Conservation (phyloP, 2,113 vertebrate species). For the Sus scrofa region DNA sequence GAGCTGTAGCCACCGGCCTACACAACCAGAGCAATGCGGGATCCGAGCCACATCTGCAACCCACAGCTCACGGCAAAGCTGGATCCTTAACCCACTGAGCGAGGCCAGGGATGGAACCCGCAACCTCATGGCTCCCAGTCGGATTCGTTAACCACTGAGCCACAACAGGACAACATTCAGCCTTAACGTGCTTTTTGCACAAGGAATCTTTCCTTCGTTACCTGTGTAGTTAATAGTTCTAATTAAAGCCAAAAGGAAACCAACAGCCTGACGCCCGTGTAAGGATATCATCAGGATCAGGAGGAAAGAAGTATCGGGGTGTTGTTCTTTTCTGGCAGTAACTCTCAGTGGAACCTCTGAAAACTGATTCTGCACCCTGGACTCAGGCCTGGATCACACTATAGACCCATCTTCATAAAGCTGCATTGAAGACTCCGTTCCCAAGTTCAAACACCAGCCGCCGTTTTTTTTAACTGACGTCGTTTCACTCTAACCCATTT, state of each 20-base stretch:
- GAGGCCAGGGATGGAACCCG: too few relatives aligned
- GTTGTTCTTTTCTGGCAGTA: background rate
- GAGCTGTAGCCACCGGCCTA: too few relatives aligned
- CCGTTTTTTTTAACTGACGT: background rate
- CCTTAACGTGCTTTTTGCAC: background rate
- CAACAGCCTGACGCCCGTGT: background rate
- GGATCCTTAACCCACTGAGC: too few relatives aligned
- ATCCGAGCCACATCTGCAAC: too few relatives aligned
- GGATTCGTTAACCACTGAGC: too few relatives aligned
- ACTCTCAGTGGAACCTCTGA: background rate
- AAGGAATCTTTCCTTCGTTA: background rate
- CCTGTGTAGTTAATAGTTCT: background rate
- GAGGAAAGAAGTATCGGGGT: background rate
- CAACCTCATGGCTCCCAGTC: too few relatives aligned
- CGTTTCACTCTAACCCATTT: background rate
- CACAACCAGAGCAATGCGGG: too few relatives aligned
- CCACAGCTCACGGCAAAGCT: too few relatives aligned
- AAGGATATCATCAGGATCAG: background rate
- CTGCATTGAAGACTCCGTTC: background rate
- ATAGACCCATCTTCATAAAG: background rate
- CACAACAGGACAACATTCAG: too few relatives aligned
- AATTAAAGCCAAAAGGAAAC: slow-evolving; percentile 8
- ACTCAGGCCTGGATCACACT: background rate
- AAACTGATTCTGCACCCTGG: background rate
- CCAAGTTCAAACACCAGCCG: background rate